Evolutionary conservation across 2,888 invertebrate genomes (phyloP).

Genomic region (Plebejus anna): DNA sequence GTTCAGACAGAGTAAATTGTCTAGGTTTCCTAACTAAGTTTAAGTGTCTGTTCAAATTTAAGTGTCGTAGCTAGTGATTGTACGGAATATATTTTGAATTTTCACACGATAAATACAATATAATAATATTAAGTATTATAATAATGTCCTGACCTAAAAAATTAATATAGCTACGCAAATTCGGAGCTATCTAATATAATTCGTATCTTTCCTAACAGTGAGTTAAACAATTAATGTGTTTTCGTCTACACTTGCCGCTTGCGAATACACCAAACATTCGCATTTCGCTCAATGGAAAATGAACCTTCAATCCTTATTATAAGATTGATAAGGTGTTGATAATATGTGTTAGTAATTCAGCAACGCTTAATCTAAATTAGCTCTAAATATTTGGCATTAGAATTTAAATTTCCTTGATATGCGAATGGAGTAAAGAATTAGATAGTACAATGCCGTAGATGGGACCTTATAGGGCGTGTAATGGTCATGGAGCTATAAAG

Average conservation of each 20-base stretch:
- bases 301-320: background rate
- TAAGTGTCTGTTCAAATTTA: no score
- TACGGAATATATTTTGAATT: no score
- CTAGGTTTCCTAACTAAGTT: constrained; percentile 4
- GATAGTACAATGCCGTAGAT: constrained; percentile 41
- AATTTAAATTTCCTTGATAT: constrained; percentile 31
- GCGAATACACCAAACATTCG: background rate
- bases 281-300: constrained; percentile 2
- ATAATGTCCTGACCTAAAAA: no score
- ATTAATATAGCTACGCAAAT: no score
- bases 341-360: background rate
- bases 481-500: constrained; percentile 38
- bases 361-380: constrained; percentile 24
- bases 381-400: constrained; percentile 23
- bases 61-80: no score
- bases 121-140: no score
- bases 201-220: constrained; percentile 37
- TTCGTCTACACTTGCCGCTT: constrained; percentile 29
- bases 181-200: no score
- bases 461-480: constrained; percentile 40
- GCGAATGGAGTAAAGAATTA: constrained; percentile 39
- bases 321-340: background rate
- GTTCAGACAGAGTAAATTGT: constrained; percentile 31
- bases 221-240: constrained; percentile 39
- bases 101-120: no score